Conservation (phyloP, 2,113 vertebrate genomes). For the Sapajus apella region DNA sequence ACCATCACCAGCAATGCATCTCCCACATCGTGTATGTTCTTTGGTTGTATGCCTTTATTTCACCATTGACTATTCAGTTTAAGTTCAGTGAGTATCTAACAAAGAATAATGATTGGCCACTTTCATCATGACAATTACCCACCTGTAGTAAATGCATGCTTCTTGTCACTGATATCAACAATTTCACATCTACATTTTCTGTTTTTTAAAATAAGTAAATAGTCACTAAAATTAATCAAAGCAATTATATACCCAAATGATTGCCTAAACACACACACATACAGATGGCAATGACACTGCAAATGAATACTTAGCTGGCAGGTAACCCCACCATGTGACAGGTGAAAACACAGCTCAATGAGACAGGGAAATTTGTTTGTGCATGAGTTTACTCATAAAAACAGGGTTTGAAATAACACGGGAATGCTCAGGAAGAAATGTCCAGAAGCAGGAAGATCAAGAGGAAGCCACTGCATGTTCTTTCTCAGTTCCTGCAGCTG, state of each 20-base stretch:
- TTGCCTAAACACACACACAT: background rate
- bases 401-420: background rate
- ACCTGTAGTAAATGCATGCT: background rate
- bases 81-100: background rate
- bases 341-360: background rate
- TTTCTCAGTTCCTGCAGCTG: background rate
- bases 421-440: constrained; percentile 7
- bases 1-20: background rate
- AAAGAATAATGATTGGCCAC: background rate
- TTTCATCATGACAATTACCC: background rate
- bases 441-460: background rate
- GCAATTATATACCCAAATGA: background rate
- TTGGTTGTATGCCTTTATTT: constrained; percentile 12
- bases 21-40: background rate
- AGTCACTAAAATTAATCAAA: constrained; percentile 2
- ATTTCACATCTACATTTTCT: background rate
- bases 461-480: background rate
- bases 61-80: background rate
- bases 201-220: background rate
- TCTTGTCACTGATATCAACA: background rate
- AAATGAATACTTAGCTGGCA: background rate
- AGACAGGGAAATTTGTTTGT: background rate
- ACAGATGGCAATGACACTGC: background rate
- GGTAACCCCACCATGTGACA: background rate
- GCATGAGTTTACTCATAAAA: background rate